Evolutionary conservation across 2,888 invertebrate genomes (phyloP).

Genomic region (Eupeodes latifasciatus): DNA sequence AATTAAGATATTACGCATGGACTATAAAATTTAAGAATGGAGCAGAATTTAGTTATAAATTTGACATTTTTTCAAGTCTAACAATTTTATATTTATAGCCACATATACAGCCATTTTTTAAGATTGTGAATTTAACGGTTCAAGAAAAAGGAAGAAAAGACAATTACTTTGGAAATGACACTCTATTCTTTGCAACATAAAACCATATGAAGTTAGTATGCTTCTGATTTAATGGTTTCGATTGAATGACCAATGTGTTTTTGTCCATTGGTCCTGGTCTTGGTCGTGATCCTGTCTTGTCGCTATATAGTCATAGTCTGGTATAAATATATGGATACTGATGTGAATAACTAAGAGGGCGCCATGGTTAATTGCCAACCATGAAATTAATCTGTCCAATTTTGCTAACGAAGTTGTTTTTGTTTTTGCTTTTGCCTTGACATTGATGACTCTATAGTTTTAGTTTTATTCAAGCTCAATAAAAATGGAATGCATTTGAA

Average conservation of each 20-base stretch:
- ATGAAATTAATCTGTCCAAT: conserved; percentile 35
- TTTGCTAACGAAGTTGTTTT: conserved; percentile 4
- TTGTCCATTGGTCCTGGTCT: background rate
- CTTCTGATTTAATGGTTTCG: background rate
- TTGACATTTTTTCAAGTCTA: too few relatives aligned
- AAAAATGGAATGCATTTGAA: conserved; percentile 22
- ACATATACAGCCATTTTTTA: too few relatives aligned
- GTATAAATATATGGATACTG: background rate
- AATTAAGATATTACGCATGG: too few relatives aligned
- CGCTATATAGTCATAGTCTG: too few relatives aligned
- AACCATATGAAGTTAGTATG: background rate
- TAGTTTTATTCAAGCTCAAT: conserved; percentile 10
- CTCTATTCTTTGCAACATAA: background rate
- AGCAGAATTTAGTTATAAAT: background rate
- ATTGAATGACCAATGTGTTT: conserved; percentile 7
- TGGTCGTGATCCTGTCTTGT: background rate
- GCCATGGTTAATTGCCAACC: conserved; percentile 12
- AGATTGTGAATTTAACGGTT: too few relatives aligned
- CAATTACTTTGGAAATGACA: background rate
- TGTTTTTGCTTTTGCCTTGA: background rate
- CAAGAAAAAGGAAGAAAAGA: background rate
- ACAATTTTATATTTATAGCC: too few relatives aligned
- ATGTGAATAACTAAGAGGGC: background rate
- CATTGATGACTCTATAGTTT: conserved; percentile 4
- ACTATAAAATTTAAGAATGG: too few relatives aligned